Conservation (phyloP, 2,888 invertebrate species). For the Drosophila ustulata region DNA sequence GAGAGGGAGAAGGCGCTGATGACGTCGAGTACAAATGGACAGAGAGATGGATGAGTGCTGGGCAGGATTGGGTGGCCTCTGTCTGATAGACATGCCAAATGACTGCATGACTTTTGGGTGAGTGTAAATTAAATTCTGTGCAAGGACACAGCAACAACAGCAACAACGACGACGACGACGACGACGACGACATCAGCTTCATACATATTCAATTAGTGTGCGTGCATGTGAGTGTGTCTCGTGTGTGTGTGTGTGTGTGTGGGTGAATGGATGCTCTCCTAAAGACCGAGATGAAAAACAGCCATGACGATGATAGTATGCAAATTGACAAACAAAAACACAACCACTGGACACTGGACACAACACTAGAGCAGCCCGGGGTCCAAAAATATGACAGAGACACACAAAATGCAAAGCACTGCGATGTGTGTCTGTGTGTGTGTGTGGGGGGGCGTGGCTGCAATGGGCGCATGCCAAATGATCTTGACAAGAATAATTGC, state of each 20-base stretch:
- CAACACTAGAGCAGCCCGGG: constrained; percentile 38
- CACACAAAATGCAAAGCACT: constrained; percentile 68
- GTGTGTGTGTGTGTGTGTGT: constrained; percentile 42
- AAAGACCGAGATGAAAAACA: constrained; percentile 70
- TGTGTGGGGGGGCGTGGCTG: constrained; percentile 46
- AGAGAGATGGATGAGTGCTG: constrained; percentile 69
- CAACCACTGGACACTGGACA: constrained; percentile 37
- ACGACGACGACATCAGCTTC: constrained; percentile 69
- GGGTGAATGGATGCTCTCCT: constrained; percentile 24
- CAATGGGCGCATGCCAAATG: constrained; percentile 69
- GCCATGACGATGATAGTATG: constrained; percentile 82
- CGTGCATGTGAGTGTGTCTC: constrained; percentile 26
- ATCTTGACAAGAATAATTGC: constrained; percentile 84
- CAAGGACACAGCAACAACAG: constrained; percentile 46
- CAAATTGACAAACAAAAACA: constrained; percentile 83
- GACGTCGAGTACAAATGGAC: constrained; percentile 77
- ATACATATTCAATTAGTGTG: constrained; percentile 80
- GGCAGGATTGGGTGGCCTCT: constrained; percentile 47
- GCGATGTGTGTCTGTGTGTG: constrained; percentile 8
- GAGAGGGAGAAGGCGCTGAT: constrained; percentile 28
- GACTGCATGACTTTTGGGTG: constrained; percentile 81
- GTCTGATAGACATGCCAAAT: constrained; percentile 79
- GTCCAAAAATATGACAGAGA: constrained; percentile 69
- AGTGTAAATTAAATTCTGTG: constrained; percentile 80
- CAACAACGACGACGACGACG: neutral